Base-by-base conservation (phyloP, 2,888 invertebrate species). In the Synanthedon tipuliformis region DNA sequence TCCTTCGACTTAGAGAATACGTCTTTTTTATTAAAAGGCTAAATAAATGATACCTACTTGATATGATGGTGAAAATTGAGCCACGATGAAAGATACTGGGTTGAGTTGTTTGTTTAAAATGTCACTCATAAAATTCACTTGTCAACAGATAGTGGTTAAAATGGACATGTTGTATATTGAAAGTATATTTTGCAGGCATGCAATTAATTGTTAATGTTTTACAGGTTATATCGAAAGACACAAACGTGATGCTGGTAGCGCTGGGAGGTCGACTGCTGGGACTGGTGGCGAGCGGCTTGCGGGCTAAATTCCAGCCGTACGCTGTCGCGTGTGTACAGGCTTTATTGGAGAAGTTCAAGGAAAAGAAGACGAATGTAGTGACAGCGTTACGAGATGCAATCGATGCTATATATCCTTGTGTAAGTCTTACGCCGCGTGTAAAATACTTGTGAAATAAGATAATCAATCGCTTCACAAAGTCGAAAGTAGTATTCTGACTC, bases 321-420 rank as follows among this genome's bases (percentile, higher is more conserved):
- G 94, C 97, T 0, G 81, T 89, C 23, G 91, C 92, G 0, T 94
- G 94, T 64, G 84, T 95, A 1, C 89, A 94, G 8, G 87, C 93
- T 0, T 89, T 98, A 51, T 79, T 99, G 41, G 98, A 99, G 67
- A 99, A 99, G 81, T 99, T 99, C 72, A 97, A 97, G 69, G 99
- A 99, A 78, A 99, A 98, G 88, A 99, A 99, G 69, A 89, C 92
- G 2, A 94, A 92, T 68, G 98, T 99, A 1, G 96, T 99, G 0
- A 75, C 90, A 2, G 94, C 95, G 0, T 81, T 99, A 50, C 88
- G 95, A 53, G 98, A 98, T 56, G 95, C 97, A 4, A 92, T 95
- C 18, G 99, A 99, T 84, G 95, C 95, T 41, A 91, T 96, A 59
- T 97, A 93, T 75, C 88, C 90, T 52, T 89, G 92, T 64, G 94